phyloP scores from a whole-genome alignment of 2,888 invertebrate genomes.

The Euspilapteryx auroguttella region DNA sequence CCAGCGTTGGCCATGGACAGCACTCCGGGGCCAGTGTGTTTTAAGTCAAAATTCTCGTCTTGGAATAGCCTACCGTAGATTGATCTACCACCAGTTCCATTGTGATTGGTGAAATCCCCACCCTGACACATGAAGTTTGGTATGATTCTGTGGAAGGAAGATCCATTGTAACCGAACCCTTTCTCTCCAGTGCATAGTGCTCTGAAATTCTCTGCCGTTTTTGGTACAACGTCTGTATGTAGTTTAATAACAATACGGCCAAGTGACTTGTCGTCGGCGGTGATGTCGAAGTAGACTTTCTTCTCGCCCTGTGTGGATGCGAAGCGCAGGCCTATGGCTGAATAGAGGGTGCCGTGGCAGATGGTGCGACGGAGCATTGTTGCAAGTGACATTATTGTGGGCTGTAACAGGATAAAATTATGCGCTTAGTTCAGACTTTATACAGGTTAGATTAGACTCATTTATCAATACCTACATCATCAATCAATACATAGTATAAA shows the following conservation, averaged over 20 bases:
- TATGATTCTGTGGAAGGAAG: slow-evolving; percentile 78
- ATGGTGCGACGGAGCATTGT: no score
- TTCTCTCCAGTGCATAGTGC: slow-evolving; percentile 62
- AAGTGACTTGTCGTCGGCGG: no score
- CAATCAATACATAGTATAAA: no score
- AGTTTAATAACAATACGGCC: slow-evolving; percentile 83
- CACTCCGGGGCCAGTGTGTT: slow-evolving; percentile 79
- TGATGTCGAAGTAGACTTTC: no score
- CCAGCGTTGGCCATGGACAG: slow-evolving; percentile 91
- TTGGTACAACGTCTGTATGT: slow-evolving; percentile 77
- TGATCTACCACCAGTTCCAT: slow-evolving; percentile 84
- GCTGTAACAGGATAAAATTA: no score
- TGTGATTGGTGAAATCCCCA: slow-evolving; percentile 82
- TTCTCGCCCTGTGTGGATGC: no score
- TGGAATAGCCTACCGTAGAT: slow-evolving; percentile 85
- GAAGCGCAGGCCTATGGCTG: no score
- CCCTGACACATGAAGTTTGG: slow-evolving; percentile 91
- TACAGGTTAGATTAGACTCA: no score
- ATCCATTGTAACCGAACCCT: slow-evolving; percentile 73
- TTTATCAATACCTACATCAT: no score
- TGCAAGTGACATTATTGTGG: no score
- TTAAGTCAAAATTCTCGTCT: slow-evolving; percentile 87
- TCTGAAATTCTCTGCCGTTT: slow-evolving; percentile 87
- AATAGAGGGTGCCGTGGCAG: no score
- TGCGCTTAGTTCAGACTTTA: no score